Percentiles rank a stretch among this genome's conserved stretches.
Evolutionary conservation across 1,140 invertebrate genomes (phyloP).

Genomic region (Trachymyrmex cornetzi): DNA sequence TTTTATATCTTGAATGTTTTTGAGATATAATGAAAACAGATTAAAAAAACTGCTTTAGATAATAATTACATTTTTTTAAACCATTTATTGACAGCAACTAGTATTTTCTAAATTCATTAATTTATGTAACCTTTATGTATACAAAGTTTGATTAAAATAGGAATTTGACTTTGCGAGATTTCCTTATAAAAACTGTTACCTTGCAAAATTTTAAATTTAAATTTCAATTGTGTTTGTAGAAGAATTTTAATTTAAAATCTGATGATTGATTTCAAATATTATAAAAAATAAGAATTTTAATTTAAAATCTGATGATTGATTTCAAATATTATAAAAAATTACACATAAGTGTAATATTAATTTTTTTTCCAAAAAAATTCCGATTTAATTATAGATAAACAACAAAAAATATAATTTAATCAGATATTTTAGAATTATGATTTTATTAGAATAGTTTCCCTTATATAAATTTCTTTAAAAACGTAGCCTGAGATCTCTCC

Average conservation of each 20-base stretch:
- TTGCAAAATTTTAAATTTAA: neutral
- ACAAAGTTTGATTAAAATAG: no score
- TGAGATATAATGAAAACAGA: no score
- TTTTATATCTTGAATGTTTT: no score
- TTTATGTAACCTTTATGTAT: no score
- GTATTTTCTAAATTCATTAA: no score
- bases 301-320: neutral
- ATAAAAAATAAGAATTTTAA: neutral
- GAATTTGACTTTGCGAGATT: no score
- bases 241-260: neutral
- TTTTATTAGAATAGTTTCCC: neutral
- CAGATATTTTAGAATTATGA: neutral
- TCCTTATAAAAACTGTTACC: no score
- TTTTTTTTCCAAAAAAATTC: neutral
- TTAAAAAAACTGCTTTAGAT: no score
- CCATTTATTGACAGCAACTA: no score
- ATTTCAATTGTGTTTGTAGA: neutral
- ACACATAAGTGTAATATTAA: no score
- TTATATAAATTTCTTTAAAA: slow-evolving; percentile 33
- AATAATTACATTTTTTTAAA: no score
- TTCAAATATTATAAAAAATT: neutral
- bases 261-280: neutral
- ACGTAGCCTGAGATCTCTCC: neutral
- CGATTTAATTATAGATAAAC: neutral
- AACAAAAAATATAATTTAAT: neutral